A percentile compares a stretch with the other conserved stretches of the same genome.
phyloP scores from a whole-genome alignment of 2,113 vertebrate genomes.

The Azemiops feae region DNA sequence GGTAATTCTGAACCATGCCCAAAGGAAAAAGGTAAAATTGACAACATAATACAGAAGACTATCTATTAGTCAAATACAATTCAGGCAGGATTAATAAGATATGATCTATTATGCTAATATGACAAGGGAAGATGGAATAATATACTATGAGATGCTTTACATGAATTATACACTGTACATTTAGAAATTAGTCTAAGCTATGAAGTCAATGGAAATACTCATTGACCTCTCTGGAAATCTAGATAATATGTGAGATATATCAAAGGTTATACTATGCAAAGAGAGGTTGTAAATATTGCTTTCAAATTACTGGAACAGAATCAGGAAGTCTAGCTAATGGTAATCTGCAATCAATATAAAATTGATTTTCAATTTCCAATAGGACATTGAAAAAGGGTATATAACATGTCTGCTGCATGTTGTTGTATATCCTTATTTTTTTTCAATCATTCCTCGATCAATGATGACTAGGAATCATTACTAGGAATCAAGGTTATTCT shows the following conservation, averaged over 20 bases:
- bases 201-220: slow-evolving; percentile 17
- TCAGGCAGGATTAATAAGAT: slow-evolving; percentile 21
- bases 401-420: background rate
- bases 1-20: background rate
- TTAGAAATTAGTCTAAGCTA: slow-evolving; percentile 14
- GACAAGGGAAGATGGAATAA: slow-evolving; percentile 16
- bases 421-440: slow-evolving; percentile 21
- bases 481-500: slow-evolving; percentile 3
- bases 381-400: slow-evolving; percentile 9
- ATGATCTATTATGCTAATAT: slow-evolving; percentile 8
- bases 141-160: background rate
- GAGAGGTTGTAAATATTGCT: slow-evolving; percentile 16
- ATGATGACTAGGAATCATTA: background rate
- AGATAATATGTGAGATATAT: background rate
- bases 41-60: background rate
- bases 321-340: slow-evolving; percentile 2
- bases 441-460: background rate
- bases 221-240: slow-evolving; percentile 19
- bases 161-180: slow-evolving; percentile 2
- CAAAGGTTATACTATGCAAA: slow-evolving; percentile 3
- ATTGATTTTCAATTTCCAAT: slow-evolving; percentile 48
- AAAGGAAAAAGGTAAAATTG: slow-evolving; percentile 7
- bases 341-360: slow-evolving; percentile 29
- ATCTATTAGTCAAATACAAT: slow-evolving; percentile 14
- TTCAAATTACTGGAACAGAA: background rate